Base-by-base conservation (phyloP, 2,797 vertebrate genomes). In the Pseudochromis fuscus region DNA sequence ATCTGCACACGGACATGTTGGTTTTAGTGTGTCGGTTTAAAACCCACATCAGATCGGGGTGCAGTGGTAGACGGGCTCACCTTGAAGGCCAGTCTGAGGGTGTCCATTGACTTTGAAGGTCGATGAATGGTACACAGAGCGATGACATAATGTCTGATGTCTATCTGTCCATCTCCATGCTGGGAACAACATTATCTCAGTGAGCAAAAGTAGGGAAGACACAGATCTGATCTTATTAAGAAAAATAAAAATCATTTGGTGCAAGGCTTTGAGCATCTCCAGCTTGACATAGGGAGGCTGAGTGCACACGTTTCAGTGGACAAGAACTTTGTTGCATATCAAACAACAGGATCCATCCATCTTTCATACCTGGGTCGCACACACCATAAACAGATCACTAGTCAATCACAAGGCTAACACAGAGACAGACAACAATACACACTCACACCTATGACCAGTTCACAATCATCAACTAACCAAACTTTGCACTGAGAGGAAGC, bases 71-170 rank as follows among this genome's bases (percentile, higher is more conserved):
- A 46, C 0, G 19, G 2, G 16, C 60, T 76, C 90, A 93, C 97
- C 94, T 92, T 85, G 87, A 98, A 98, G 5, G 96, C 96, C 90
- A 99, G 5, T 59, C 91, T 94, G 76, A 98, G 91, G 58, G 96
- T 98, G 81, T 96, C 95, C 92, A 96, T 91, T 7, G 96, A 93
- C 90, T 89, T 93, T 19, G 95, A 93, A 4, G 97, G 96, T 58
- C 92, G 94, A 81, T 93, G 94, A 50, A 96, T 92, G 4, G 97
- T 95, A 0, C 96, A 97, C 50, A 97, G 84, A 45, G 97, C 96
- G 1, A 94, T 88, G 2, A 98, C 89, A 10, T 94, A 97, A 68
- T 94, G 96, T 7, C 96, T 91, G 64, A 95, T n/a, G 63, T 99
- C 97, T 70, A 98, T 94, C 56, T 79, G 46, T 6, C 94, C 93